phyloP scores from a whole-genome alignment of 2,113 vertebrate species.

The Varanus komodoensis region DNA sequence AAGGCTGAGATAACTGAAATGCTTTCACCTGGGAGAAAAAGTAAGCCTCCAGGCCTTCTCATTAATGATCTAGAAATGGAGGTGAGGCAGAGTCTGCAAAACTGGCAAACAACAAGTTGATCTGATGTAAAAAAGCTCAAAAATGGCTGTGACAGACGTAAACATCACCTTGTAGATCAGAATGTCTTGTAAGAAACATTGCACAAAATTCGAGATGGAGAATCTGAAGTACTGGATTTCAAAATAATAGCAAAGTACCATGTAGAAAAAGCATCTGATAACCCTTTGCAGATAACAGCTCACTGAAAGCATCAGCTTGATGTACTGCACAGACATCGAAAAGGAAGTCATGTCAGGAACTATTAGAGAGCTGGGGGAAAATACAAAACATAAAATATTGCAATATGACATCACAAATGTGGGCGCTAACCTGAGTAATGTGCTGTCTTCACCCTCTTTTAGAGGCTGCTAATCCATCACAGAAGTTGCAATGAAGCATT shows the following conservation, averaged over 20 bases:
- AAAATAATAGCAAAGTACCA: neutral
- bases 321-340: neutral
- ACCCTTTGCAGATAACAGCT: neutral
- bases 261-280: slow-evolving; percentile 10
- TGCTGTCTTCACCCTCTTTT: neutral
- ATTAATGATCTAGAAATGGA: neutral
- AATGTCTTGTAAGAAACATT: neutral
- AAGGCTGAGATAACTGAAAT: neutral
- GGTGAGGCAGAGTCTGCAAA: neutral
- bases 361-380: neutral
- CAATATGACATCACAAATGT: neutral
- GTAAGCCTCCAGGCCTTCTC: neutral
- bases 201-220: neutral
- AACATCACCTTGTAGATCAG: slow-evolving; percentile 10
- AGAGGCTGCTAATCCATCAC: neutral
- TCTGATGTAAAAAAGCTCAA: neutral
- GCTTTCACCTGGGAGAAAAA: neutral
- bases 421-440: neutral
- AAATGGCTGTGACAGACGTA: neutral
- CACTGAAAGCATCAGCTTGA: slow-evolving; percentile 7
- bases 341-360: neutral
- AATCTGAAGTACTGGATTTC: neutral
- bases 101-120: neutral
- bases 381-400: neutral
- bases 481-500: neutral